Conservation (phyloP, 2,113 vertebrate species). For the Mohoua ochrocephala region DNA sequence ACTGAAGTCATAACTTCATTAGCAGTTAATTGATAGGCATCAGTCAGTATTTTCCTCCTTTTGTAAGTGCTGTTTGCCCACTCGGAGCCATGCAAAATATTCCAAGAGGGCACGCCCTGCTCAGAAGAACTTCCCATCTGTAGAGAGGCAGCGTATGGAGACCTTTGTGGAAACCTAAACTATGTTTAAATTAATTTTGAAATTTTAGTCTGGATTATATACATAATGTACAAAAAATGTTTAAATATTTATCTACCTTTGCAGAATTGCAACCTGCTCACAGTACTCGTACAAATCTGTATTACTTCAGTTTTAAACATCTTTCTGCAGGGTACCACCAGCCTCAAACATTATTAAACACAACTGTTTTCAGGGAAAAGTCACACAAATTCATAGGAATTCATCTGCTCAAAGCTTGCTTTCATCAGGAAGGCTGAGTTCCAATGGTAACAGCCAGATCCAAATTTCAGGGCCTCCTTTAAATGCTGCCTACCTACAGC, state of each 20-base stretch:
- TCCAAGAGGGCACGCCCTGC: not conserved
- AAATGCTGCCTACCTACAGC: not conserved
- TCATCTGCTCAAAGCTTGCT: not conserved
- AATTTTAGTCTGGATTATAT: not conserved
- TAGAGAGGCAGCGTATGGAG: not conserved
- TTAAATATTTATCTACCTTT: not conserved
- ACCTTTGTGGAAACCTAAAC: not conserved
- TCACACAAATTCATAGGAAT: not conserved
- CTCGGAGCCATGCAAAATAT: not conserved
- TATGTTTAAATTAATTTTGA: not conserved
- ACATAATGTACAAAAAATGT: not conserved
- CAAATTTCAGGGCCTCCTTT: not conserved
- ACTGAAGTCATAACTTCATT: not conserved
- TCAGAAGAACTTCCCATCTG: not conserved
- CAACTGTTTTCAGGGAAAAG: not conserved
- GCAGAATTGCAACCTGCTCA: not conserved
- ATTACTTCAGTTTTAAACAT: not conserved
- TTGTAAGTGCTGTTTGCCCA: not conserved
- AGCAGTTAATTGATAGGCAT: not conserved
- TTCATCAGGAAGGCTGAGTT: not conserved
- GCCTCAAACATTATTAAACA: not conserved
- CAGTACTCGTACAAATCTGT: fast-evolving
- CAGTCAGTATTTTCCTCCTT: not conserved
- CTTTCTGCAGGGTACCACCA: not conserved
- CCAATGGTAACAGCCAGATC: not conserved